phyloP scores from a whole-genome alignment of 2,888 invertebrate species.

The Oscheius sp. region DNA sequence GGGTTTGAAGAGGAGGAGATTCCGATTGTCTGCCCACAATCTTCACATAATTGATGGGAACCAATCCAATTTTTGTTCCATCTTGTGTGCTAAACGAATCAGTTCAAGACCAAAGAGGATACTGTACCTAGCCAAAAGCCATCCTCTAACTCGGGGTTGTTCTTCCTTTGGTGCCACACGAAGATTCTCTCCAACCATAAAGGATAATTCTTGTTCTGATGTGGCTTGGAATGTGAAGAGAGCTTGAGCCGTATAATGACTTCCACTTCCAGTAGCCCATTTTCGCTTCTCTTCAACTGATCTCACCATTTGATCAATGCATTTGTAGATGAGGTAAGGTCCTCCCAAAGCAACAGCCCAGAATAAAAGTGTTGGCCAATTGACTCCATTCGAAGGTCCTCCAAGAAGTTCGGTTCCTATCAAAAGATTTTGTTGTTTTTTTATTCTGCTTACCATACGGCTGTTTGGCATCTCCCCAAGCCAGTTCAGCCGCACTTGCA shows the following conservation, averaged over 20 bases:
- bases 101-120: too few species aligned
- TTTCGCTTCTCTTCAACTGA: slow-evolving; percentile 64
- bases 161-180: slow-evolving; percentile 83
- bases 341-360: slow-evolving; percentile 87
- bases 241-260: slow-evolving; percentile 73
- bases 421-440: not conserved
- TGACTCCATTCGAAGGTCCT: slow-evolving; percentile 45
- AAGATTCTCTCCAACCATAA: slow-evolving; percentile 81
- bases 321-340: slow-evolving; percentile 87
- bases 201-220: slow-evolving; percentile 81
- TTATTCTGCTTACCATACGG: slow-evolving; percentile 53
- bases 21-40: slow-evolving; percentile 70
- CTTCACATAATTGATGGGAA: slow-evolving; percentile 76
- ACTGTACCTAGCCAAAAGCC: slow-evolving; percentile 73
- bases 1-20: slow-evolving; percentile 47
- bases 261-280: slow-evolving; percentile 74
- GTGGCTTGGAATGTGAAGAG: slow-evolving; percentile 81
- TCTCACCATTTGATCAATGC: slow-evolving; percentile 76
- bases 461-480: slow-evolving; percentile 59
- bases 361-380: slow-evolving; percentile 89
- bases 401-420: slow-evolving; percentile 52
- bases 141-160: slow-evolving; percentile 77
- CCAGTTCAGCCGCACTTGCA: slow-evolving; percentile 70
- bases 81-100: slow-evolving; percentile 71
- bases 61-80: slow-evolving; percentile 73